Base-by-base conservation (phyloP, 2,888 invertebrate species). In the Rhamphomyia laevipes region DNA sequence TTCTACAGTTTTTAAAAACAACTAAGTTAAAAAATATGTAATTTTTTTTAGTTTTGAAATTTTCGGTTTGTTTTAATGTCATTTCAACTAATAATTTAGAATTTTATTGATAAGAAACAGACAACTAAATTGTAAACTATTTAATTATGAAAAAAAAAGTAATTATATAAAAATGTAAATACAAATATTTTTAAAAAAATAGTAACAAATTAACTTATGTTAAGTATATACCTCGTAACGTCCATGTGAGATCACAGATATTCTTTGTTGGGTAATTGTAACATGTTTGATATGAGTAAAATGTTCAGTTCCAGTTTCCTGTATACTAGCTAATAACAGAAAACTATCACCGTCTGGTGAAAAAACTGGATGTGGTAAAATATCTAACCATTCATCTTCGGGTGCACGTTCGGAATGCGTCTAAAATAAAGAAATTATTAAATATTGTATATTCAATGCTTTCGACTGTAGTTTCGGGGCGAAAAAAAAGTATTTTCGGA, bases 241-340 rank as follows among this genome's bases (percentile, higher is more conserved):
- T 31, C 90, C 90, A 63, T 90, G 89, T 46, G 88, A 88, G 56
- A 90, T 76, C 44, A 89, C 88, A 10, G 88, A 84, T 63, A 88
- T 86, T 60, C 87, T 78, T 66, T 87, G 86, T 59, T 87, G 82
- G 50, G 84, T 77, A 55, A 88, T 80, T 53, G 86, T 87, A 55
- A 89, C 80, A 66, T 89, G 88, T 63, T 89, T 89, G 68, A 90
- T 88, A 75, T 90, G 90, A 40, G 88, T 89, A 72, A 82, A 90
- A 65, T 85, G 82, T 65, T 89, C 88, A 53, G 82, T 81, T 42
- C 81, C 84, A 43, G 88, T 88, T 64, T 90, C 90, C 62, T 87
- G 86, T 46, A 90, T 85, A 16, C 85, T 80, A 6, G 89, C 86
- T 55, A 89, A 73, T 51, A 90, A 74, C 53, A 91, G 77, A 70